Evolutionary conservation across 2,888 invertebrate species (phyloP), one percentile per base, ranked within the genome.

Genomic region (Agrotis exclamationis): DNA sequence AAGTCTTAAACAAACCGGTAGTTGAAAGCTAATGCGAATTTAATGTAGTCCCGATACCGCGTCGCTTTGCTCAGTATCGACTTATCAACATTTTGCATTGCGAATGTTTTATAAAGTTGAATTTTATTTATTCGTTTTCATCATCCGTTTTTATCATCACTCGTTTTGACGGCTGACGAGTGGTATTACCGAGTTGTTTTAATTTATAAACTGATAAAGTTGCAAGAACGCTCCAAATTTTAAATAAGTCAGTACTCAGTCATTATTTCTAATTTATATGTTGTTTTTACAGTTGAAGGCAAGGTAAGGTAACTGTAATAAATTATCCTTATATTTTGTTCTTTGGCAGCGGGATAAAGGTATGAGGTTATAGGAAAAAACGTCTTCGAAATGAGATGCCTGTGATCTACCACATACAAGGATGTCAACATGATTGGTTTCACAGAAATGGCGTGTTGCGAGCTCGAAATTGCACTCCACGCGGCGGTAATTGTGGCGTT

Each of bases 11-110:
- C 80, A 86, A 90, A 90, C 88, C 88, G 89, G 89, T 90, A 90
- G 87, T 88, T 87, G 87, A 85, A 87, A 88, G 93, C 93, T 93
- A 94, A 93, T 93, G 94, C 94, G 94, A 93, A 89, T 92, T 91
- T 90, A 92, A 92, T 93, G 93, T 94, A 88, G 80, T 80, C 83
- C 83, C 85, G 89, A 89, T 91, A 92, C 89, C 90, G 89, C 86
- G 81, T 83, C 88, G 91, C 90, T 88, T 89, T 88, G 90, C 91
- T 73, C 83, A 83, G 86, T 89, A 86, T 83, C 88, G 85, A 87
- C 87, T 86, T 88, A 84, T 86, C 87, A 79, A 86, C 85, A 80
- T 83, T 78, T 86, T 85, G 86, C 86, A 83, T 84, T 85, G 90
- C 90, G 89, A 90, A 86, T 88, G 87, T 81, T 83, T 84, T 84